These are phyloP conservation scores for Pipistrellus nathusii DNA, from an alignment of 2,797 vertebrate genomes.

Conservation along the genomic window DNA sequence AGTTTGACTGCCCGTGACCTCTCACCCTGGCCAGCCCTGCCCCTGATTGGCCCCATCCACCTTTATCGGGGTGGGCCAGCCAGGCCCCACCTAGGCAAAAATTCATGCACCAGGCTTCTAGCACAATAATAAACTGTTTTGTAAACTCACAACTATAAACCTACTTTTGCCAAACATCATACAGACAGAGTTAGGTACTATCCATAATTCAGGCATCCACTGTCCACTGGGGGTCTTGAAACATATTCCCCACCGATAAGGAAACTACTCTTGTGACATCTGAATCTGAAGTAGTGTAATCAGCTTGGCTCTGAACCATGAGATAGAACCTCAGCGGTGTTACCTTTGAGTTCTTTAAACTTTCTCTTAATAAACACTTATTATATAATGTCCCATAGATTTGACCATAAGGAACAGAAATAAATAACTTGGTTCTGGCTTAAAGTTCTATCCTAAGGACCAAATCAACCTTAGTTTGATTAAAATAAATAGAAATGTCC, in stretches of 20 bases:
- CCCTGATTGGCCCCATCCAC: too few species aligned
- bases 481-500: neutral
- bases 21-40: too few species aligned
- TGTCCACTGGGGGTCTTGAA: neutral
- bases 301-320: neutral
- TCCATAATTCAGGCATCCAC: neutral
- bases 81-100: too few species aligned
- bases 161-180: neutral
- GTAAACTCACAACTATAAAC: neutral
- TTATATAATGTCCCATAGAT: neutral
- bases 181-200: too few species aligned
- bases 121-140: neutral
- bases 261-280: too few species aligned
- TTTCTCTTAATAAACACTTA: neutral
- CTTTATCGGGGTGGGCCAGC: too few species aligned
- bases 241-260: neutral
- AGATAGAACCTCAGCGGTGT: neutral
- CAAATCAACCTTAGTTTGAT: neutral
- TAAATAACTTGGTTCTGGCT: neutral
- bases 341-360: neutral
- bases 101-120: too few species aligned
- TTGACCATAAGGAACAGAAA: constrained; percentile 27
- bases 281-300: neutral
- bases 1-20: too few species aligned
- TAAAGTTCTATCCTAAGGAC: neutral